phyloP scores from a whole-genome alignment of 1,140 invertebrate genomes.

The Magallana ariakensis region DNA sequence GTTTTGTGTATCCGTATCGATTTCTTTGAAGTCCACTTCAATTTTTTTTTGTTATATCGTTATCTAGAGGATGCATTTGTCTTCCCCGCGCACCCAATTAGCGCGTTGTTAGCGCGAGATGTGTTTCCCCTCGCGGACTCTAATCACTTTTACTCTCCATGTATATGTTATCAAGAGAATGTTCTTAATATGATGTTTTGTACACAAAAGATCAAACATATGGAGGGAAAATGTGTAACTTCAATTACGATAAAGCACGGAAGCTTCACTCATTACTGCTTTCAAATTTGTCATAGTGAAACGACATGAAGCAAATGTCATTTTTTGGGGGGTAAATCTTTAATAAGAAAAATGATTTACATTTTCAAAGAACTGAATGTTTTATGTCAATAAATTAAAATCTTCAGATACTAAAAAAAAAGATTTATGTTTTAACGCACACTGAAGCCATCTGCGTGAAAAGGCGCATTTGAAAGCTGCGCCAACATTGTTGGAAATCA shows the following conservation, averaged over 20 bases:
- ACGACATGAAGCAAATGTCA: background rate
- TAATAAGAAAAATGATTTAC: background rate
- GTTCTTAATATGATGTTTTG: slow-evolving; percentile 38
- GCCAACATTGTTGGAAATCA: background rate
- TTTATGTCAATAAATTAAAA: slow-evolving; percentile 8
- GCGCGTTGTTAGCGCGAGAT: slow-evolving; percentile 34
- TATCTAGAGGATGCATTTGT: slow-evolving; percentile 16
- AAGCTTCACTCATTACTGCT: background rate
- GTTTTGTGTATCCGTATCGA: background rate
- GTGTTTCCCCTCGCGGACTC: background rate
- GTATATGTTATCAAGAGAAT: slow-evolving; percentile 29
- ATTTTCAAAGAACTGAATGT: background rate
- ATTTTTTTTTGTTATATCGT: slow-evolving; percentile 1
- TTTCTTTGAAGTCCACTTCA: too few relatives aligned
- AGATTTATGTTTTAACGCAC: background rate
- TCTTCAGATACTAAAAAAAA: background rate
- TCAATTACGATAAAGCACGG: slow-evolving; percentile 30
- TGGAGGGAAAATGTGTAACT: background rate
- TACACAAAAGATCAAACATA: slow-evolving; percentile 34
- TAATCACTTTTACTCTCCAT: slow-evolving; percentile 28
- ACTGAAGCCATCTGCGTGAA: background rate
- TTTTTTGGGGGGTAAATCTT: background rate
- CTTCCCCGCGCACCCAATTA: slow-evolving; percentile 22
- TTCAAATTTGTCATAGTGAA: slow-evolving; percentile 28
- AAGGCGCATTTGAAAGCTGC: background rate